These are phyloP conservation scores for Machimus rusticus DNA, from an alignment of 2,888 invertebrate genomes.

Conservation along the genomic window DNA sequence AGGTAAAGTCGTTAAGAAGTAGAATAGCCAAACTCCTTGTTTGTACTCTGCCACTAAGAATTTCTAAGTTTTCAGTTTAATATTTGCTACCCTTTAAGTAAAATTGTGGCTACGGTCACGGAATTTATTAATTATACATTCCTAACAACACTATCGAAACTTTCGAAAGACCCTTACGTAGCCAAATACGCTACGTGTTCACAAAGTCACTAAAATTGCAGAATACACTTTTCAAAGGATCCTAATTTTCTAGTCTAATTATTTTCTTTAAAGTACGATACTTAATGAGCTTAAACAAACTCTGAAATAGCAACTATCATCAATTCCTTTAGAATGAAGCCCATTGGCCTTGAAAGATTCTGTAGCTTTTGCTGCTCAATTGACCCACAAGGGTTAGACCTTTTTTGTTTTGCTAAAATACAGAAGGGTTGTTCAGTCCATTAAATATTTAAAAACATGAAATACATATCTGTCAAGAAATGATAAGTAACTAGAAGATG, in stretches of 20 bases:
- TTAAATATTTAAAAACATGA: not conserved
- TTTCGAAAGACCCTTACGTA: too few species aligned
- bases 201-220: not conserved
- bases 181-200: too few species aligned
- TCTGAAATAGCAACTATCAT: not conserved
- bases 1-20: too few species aligned
- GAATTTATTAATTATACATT: too few species aligned
- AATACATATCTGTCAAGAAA: not conserved
- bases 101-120: too few species aligned
- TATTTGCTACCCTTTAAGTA: too few species aligned
- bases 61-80: too few species aligned
- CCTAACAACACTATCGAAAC: too few species aligned
- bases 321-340: not conserved
- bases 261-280: not conserved
- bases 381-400: not conserved
- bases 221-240: not conserved
- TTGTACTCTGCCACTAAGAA: too few species aligned
- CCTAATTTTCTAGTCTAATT: not conserved
- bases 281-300: not conserved
- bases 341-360: not conserved
- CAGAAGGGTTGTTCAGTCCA: not conserved
- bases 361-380: not conserved
- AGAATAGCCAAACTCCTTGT: too few species aligned
- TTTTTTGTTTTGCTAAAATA: not conserved
- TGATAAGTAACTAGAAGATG: not conserved